These are phyloP conservation scores for Bagarius yarrelli DNA, from an alignment of 2,113 vertebrate genomes.

Conservation along the genomic window DNA sequence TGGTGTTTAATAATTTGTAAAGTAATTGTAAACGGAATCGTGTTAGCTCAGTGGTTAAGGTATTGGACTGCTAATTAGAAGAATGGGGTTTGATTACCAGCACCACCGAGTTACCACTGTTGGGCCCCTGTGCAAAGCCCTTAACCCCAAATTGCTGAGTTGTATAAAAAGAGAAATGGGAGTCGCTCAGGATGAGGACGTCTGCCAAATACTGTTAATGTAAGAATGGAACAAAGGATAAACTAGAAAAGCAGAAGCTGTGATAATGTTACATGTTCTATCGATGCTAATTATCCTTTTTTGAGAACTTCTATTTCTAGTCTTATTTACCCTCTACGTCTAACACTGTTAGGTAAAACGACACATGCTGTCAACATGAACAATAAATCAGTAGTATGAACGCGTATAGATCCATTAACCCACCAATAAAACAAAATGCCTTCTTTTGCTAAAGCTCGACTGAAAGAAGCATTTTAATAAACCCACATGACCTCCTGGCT, in stretches of 20 bases:
- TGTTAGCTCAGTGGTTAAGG: too few relatives aligned
- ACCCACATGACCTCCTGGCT: not conserved
- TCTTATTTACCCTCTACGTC: slow-evolving; percentile 37
- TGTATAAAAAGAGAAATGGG: too few relatives aligned
- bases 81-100: too few relatives aligned
- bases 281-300: not conserved
- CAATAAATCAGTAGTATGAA: not conserved
- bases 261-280: slow-evolving; percentile 20
- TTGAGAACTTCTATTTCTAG: not conserved
- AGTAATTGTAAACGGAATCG: slow-evolving; percentile 11
- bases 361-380: not conserved
- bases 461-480: not conserved
- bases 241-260: slow-evolving; percentile 15
- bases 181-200: too few relatives aligned
- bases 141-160: too few relatives aligned
- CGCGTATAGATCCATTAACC: not conserved
- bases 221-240: slow-evolving; percentile 8
- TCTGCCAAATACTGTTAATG: too few relatives aligned
- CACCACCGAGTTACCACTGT: too few relatives aligned
- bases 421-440: not conserved
- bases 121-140: too few relatives aligned
- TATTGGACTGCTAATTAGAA: too few relatives aligned
- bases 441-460: not conserved
- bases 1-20: slow-evolving; percentile 3
- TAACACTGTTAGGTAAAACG: not conserved